Base-by-base conservation (phyloP, 2,888 invertebrate species). In the Idaea straminata region DNA sequence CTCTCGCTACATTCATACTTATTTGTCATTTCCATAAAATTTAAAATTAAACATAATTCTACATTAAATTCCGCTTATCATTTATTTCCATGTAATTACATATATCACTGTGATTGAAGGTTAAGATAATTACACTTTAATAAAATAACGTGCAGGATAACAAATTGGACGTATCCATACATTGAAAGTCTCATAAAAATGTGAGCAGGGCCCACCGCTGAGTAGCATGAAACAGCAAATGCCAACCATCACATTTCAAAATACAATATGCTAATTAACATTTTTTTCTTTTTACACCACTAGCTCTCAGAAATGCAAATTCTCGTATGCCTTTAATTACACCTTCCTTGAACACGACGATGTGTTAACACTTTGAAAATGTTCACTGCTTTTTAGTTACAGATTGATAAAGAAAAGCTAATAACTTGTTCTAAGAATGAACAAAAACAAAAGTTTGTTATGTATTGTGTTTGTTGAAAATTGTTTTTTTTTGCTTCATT, bases 211-310 rank as follows among this genome's bases (percentile, higher is more conserved):
- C 85, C 91, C 89, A 90, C 91, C 92, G 86, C 89, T 87, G 91
- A 86, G 89, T 83, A 80, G 84, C 85, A 88, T 85, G 83, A 83
- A 83, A 78, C 84, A 81, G 81, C 80, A 83, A 87, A 88, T 88
- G 85, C 88, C 82, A 89, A 88, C 88, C 90, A 85, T 91, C 91
- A 91, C 91, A 89, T 89, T 90, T 91, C 88, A 89, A 89, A 91
- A 88, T 88, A 88, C 91, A 91, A 92, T 92, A 92, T 92, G 92
- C 92, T 92, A 92, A 92, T 92, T 92, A 92, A 88, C 86, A 87
- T 83, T 79, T 83, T 86, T 89, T 13, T 47, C 13, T 89, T 85
- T 88, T 88, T 86, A 83, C 25, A 66, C 88, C 87, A 88, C 88
- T 83, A 87, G 84, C 89, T 91, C 91, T 89, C 88, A 84, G 91